phyloP scores from a whole-genome alignment of 2,113 vertebrate genomes.

The Guaruba guarouba region DNA sequence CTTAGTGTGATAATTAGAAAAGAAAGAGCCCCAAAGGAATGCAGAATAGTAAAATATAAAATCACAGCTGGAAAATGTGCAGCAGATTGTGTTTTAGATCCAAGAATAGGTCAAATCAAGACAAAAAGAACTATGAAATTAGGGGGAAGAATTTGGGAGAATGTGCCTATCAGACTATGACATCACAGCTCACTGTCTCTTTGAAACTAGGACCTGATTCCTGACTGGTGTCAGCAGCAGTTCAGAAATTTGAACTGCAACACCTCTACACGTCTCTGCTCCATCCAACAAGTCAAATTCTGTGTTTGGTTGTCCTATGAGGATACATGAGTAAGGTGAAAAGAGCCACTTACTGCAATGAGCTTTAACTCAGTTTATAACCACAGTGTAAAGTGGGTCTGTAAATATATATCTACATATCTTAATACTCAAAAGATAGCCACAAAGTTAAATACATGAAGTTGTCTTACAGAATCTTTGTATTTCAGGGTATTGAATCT shows the following conservation, averaged over 20 bases:
- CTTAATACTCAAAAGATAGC: not conserved
- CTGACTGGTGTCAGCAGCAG: not conserved
- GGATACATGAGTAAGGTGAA: not conserved
- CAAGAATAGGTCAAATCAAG: not conserved
- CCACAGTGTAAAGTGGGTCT: not conserved
- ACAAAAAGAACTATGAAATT: not conserved
- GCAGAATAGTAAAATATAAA: constrained; percentile 24
- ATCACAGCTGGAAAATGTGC: constrained; percentile 26
- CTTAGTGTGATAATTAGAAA: constrained; percentile 67
- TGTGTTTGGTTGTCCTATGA: not conserved
- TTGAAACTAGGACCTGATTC: not conserved
- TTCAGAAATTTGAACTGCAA: not conserved
- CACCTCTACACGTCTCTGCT: not conserved
- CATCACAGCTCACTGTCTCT: not conserved
- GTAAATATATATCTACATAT: not conserved
- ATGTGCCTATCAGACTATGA: not conserved
- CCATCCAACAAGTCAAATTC: not conserved
- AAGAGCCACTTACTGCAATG: not conserved
- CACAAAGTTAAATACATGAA: not conserved
- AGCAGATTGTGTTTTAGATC: not conserved
- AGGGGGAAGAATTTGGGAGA: not conserved
- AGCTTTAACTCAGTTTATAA: not conserved
- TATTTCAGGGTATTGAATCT: not conserved
- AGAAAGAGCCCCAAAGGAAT: constrained; percentile 43
- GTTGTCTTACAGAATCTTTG: not conserved